Evolutionary conservation across 2,113 vertebrate genomes (phyloP).

Genomic region (Channa argus): DNA sequence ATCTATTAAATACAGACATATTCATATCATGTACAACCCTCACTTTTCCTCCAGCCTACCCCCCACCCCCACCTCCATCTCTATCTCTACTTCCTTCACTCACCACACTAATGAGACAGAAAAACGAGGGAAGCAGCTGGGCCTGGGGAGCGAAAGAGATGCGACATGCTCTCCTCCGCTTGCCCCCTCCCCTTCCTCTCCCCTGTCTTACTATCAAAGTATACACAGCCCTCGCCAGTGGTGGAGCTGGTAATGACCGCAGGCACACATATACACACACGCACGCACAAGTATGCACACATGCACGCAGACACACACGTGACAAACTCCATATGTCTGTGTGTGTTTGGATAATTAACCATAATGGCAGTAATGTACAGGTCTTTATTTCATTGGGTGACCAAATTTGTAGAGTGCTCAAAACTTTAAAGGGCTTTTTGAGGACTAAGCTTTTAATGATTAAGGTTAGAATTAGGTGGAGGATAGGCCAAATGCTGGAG

Average conservation of each 20-base stretch:
- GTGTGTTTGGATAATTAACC: constrained; percentile 2
- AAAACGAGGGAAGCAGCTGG: constrained; percentile 72
- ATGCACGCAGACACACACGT: constrained; percentile 35
- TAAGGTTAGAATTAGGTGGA: too few species aligned
- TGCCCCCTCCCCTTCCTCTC: neutral
- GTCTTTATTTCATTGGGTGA: too few species aligned
- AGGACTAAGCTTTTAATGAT: too few species aligned
- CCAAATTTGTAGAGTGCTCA: too few species aligned
- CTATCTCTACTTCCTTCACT: constrained; percentile 58
- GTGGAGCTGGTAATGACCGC: constrained; percentile 71
- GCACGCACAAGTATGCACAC: constrained; percentile 23
- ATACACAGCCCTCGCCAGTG: constrained; percentile 52
- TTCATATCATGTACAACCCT: constrained; percentile 48
- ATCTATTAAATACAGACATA: constrained; percentile 62
- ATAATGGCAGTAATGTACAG: too few species aligned
- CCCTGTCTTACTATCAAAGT: constrained; percentile 64
- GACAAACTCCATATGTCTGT: constrained; percentile 45
- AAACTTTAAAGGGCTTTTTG: too few species aligned
- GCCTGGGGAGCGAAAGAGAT: constrained; percentile 70
- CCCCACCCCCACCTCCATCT: neutral
- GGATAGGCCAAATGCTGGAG: too few species aligned
- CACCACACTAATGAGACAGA: constrained; percentile 76
- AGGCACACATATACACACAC: constrained; percentile 20
- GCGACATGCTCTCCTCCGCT: constrained; percentile 36
- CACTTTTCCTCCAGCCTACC: neutral